Evolutionary conservation across 2,113 vertebrate genomes (phyloP), one percentile per base, ranked within the genome.

Genomic region (Engystomops pustulosus): DNA sequence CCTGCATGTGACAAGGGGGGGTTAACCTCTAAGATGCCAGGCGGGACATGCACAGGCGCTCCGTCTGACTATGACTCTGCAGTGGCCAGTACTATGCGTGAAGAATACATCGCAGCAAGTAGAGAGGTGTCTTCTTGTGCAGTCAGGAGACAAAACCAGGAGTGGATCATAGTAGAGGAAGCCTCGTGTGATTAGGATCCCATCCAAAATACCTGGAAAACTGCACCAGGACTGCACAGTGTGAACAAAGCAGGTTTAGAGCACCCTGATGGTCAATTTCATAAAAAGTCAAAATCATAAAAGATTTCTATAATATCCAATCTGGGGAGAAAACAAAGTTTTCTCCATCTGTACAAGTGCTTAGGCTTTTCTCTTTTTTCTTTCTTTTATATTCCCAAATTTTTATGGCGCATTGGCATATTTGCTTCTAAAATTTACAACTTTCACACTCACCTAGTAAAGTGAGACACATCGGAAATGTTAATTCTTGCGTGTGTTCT

Each of bases 21-120:
- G 71, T 67, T 84, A 84, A 84, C 81, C 71, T 27, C 53, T 75
- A 2, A 71, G 18, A 32, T 58, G 32, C 80, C 47, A 41, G 47
- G 17, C 36, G 25, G 30, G 27, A 44, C 27, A 32, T 6, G 23
- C 30, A 65, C 27, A 65, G 27, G 27, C 11, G 25, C 5, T n/a
- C 20, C 20, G 11, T 27, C 10, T 14, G 25, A 15, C 58, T 62
- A 17, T 14, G 25, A 30, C 58, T 62, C 27, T 62, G 58, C 58
- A 62, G 58, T 62, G 51, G 3, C 51, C 18, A 53, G 6, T n/a
- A 53, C 51, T 51, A 1, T 1, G 25, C 12, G 27, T 30, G 60
- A 65, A 65, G 14, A 65, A 65, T 30, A 65, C 14, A 32, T 65
- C 15, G 23, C 60, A 32, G 27, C 27, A 65, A 62, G 58, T 6